Percentiles rank a stretch among this genome's conserved stretches.
phyloP scores from a whole-genome alignment of 2,797 vertebrate genomes.

The Corythornis leucogaster region DNA sequence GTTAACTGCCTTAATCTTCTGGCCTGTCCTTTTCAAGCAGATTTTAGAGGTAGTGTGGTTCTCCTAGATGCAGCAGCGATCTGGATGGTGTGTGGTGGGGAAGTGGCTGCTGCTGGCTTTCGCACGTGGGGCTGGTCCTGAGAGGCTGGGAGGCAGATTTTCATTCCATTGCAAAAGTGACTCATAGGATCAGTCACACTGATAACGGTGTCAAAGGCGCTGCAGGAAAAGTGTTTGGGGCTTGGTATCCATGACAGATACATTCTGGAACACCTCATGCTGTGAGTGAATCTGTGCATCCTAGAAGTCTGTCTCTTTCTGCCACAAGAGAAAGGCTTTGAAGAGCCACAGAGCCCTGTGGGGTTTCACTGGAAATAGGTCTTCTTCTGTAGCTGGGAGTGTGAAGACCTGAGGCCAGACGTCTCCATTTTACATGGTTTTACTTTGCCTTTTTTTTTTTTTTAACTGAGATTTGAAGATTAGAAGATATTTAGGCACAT shows the following conservation, averaged over 20 bases:
- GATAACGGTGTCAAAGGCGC: not conserved
- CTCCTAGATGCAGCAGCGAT: not conserved
- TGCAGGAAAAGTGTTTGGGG: not conserved
- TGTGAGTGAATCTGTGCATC: not conserved
- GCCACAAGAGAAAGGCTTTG: not conserved
- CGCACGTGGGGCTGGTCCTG: not conserved
- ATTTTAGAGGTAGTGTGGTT: not conserved
- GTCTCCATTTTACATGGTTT: not conserved
- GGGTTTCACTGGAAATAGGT: not conserved
- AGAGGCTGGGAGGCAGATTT: not conserved
- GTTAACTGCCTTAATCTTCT: not conserved
- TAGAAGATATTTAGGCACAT: not conserved
- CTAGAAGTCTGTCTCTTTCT: not conserved
- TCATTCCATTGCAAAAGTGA: not conserved
- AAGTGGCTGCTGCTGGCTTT: not conserved
- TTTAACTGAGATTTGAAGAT: not conserved
- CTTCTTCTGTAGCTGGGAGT: not conserved
- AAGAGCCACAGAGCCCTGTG: not conserved
- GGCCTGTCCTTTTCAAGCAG: not conserved
- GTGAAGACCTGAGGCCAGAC: not conserved
- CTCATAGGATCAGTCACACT: not conserved
- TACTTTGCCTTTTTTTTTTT: not conserved
- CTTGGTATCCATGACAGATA: conserved; percentile 42
- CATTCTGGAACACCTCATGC: not conserved
- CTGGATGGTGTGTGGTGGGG: not conserved